These are phyloP conservation scores for Ophiodon elongatus DNA, from an alignment of 2,113 vertebrate species.

Conservation along the genomic window DNA sequence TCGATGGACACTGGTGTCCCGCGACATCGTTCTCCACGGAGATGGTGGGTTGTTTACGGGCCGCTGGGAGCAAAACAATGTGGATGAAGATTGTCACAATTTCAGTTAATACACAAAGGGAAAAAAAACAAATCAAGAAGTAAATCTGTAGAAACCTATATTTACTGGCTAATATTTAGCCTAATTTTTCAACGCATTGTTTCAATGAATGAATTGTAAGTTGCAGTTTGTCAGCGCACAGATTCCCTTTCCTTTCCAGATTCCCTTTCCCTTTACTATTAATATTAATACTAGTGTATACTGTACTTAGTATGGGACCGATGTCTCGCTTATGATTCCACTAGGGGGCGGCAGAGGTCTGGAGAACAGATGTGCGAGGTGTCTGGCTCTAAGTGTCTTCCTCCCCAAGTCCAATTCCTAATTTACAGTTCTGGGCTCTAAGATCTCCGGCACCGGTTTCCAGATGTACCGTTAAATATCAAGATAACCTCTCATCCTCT, in stretches of 20 bases:
- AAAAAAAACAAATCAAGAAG: neutral
- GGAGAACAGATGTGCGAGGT: neutral
- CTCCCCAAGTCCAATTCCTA: neutral
- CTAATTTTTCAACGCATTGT: too few species aligned
- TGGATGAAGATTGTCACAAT: neutral
- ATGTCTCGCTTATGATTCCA: slow-evolving; percentile 21
- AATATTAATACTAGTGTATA: neutral
- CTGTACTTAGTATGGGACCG: too few species aligned
- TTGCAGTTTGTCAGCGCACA: neutral
- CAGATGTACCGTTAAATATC: neutral
- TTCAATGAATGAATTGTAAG: neutral
- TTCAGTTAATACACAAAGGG: neutral
- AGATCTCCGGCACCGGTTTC: neutral
- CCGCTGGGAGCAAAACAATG: neutral
- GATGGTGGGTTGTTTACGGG: neutral
- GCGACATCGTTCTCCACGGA: too few species aligned
- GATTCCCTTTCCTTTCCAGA: neutral
- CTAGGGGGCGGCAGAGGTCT: slow-evolving; percentile 71
- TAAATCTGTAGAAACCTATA: neutral
- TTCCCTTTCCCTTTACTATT: too few species aligned
- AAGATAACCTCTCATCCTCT: neutral
- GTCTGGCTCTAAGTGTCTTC: neutral
- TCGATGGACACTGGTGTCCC: neutral
- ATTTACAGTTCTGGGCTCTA: neutral
- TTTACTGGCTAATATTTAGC: neutral